These are phyloP conservation scores for Hydrophis major DNA, from an alignment of 2,797 vertebrate genomes.

Conservation along the genomic window DNA sequence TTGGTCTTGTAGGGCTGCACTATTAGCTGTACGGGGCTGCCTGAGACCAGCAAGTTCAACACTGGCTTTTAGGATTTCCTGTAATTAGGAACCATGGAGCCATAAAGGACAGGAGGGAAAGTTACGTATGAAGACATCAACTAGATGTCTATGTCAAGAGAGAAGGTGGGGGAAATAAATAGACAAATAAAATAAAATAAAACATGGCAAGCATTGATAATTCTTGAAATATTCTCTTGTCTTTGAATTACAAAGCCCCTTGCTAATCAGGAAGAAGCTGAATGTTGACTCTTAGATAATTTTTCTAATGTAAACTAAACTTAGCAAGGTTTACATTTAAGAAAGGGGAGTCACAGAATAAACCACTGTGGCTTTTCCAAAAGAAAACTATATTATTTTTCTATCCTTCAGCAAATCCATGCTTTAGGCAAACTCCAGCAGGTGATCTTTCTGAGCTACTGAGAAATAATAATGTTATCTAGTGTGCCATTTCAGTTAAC, in stretches of 20 bases:
- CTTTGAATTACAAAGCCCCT: conserved; percentile 7
- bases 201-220: background rate
- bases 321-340: background rate
- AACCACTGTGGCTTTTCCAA: conserved; percentile 16
- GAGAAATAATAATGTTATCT: conserved; percentile 4
- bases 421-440: conserved; percentile 3
- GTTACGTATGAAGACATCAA: conserved; percentile 29
- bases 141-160: background rate
- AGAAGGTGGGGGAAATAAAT: conserved; percentile 7
- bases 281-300: background rate
- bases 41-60: too few relatives aligned
- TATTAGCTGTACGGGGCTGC: too few relatives aligned
- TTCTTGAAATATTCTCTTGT: background rate
- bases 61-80: fast-evolving
- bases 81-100: conserved; percentile 2
- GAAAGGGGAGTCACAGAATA: conserved; percentile 29
- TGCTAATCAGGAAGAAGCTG: background rate
- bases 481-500: background rate
- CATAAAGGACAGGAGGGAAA: background rate
- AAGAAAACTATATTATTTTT: conserved; percentile 9
- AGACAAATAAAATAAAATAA: conserved; percentile 8
- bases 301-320: conserved; percentile 18
- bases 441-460: background rate
- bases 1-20: too few relatives aligned
- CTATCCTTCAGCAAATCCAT: conserved; percentile 27